Evolutionary conservation across 2,797 vertebrate genomes (phyloP), one percentile per base, ranked within the genome.

Genomic region (Artibeus lituratus): DNA sequence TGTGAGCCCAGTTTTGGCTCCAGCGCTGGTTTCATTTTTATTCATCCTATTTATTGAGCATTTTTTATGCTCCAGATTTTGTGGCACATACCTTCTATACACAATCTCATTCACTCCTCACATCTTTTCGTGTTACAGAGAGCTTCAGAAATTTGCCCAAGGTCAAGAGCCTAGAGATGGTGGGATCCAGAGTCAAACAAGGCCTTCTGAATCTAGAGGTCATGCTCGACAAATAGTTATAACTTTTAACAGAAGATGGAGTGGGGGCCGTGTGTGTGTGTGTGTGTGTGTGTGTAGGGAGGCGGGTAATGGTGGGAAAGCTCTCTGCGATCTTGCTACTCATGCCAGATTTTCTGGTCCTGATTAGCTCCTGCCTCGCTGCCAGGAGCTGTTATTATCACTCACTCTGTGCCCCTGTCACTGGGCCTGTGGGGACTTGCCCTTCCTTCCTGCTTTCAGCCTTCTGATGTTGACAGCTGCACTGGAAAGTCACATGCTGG

Each of bases 391-490:
- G 69, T 94, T 92, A 94, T 94, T 86, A 95, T 89, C 62, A 39
- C 78, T 92, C 42, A 80, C 69, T 87, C 62, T n/a, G 7, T 80
- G 92, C 88, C 83, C 91, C 55, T 55, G 37, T 97, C 88, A 72
- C 94, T 76, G n/a, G 90, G 94, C 96, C 90, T 97, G 96, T 80
- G n/a, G 78, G 91, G 88, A 97, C 95, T 57, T 95, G 97, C 81
- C 92, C 88, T 97, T 96, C 94, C 92, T 96, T 94, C 95, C 94
- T 92, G 87, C 57, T 89, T 73, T 72, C 0, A 10, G 88, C 42
- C 83, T 53, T 88, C 87, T 67, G 47, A 94, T 84, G 94, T 90
- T 94, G 92, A 97, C 94, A 92, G 78, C 70, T 84, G 4, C 24
- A 16, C 81, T 92, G 85, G 90, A 74, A 94, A 97, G 82, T 92